Percentiles rank a stretch among this genome's conserved stretches.
Conservation (phyloP, 1,140 invertebrate species). For the Arion vulgaris region DNA sequence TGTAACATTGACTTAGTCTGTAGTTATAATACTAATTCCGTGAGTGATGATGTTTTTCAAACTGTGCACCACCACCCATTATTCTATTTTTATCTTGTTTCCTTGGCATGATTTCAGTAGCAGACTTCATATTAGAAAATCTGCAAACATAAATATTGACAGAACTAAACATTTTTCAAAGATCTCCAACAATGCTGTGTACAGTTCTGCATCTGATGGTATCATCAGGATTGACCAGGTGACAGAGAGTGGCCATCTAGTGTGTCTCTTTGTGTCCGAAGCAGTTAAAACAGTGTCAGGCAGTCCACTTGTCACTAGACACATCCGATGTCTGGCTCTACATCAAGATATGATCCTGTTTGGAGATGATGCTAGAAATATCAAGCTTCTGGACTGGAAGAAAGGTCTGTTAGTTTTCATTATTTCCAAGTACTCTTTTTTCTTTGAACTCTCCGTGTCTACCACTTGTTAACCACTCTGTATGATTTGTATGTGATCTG, state of each 20-base stretch:
- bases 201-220: slow-evolving; percentile 51
- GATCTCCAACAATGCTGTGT: slow-evolving; percentile 44
- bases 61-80: too few relatives aligned
- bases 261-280: slow-evolving; percentile 59
- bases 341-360: slow-evolving; percentile 46
- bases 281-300: slow-evolving; percentile 42
- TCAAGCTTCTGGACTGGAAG: slow-evolving; percentile 67
- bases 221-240: slow-evolving; percentile 60
- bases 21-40: too few relatives aligned
- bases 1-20: too few relatives aligned
- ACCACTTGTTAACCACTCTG: too few relatives aligned
- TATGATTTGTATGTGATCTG: too few relatives aligned
- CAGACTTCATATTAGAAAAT: too few relatives aligned
- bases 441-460: too few relatives aligned
- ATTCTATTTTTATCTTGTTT: too few relatives aligned
- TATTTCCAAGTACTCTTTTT: neutral
- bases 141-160: too few relatives aligned
- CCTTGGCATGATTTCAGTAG: too few relatives aligned
- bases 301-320: slow-evolving; percentile 41
- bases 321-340: slow-evolving; percentile 49
- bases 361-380: slow-evolving; percentile 67
- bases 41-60: too few relatives aligned
- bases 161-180: too few relatives aligned
- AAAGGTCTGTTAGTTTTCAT: slow-evolving; percentile 49
- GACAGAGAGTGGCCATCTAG: slow-evolving; percentile 44